phyloP scores from a whole-genome alignment of 2,113 vertebrate genomes.

The Pachycephala philippinensis region DNA sequence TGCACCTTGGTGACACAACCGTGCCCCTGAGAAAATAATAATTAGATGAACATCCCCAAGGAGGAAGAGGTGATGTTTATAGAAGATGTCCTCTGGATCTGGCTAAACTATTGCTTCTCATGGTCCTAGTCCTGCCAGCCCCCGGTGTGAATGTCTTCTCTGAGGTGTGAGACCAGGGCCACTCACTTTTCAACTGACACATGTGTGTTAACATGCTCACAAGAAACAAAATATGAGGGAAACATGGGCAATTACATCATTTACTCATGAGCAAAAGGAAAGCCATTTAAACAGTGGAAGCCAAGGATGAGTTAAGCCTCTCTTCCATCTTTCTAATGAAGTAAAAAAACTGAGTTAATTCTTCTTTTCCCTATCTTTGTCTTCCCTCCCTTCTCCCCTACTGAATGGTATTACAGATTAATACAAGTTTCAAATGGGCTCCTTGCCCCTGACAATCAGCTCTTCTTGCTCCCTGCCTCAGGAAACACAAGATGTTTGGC shows the following conservation, averaged over 20 bases:
- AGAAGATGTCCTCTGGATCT: neutral
- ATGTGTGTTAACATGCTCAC: rapidly evolving
- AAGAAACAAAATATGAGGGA: neutral
- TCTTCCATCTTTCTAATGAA: neutral
- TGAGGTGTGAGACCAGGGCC: neutral
- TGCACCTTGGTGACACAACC: neutral
- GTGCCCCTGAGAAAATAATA: neutral
- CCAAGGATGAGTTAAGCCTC: neutral
- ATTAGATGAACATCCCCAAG: neutral
- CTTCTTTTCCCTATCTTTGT: neutral
- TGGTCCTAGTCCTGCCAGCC: rapidly evolving
- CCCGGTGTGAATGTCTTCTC: rapidly evolving
- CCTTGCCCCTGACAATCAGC: neutral
- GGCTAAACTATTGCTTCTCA: neutral
- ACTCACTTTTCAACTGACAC: neutral
- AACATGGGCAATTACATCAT: rapidly evolving
- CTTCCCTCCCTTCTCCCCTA: neutral
- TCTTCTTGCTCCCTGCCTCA: neutral
- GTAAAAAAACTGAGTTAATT: neutral
- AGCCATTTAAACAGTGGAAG: neutral
- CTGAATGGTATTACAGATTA: neutral
- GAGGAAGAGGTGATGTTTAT: neutral
- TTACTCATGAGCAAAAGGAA: neutral
- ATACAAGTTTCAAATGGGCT: neutral
- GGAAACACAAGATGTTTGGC: neutral